Conservation (phyloP, 2,888 invertebrate genomes). For the Luperina nickerlii region DNA sequence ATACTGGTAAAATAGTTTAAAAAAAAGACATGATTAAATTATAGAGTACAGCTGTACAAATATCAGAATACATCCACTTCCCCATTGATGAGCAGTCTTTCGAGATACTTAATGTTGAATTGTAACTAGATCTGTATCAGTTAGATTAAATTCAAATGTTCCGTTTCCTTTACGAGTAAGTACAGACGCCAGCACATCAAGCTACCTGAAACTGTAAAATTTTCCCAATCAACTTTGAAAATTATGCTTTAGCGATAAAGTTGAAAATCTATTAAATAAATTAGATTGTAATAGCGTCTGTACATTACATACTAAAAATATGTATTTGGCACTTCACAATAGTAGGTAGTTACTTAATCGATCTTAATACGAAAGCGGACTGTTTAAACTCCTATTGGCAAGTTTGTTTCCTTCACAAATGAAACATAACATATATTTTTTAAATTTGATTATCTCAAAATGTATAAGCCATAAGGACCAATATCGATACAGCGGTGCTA, state of each 20-base stretch:
- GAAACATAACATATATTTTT: neutral
- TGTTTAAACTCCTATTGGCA: neutral
- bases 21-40: slow-evolving; percentile 33
- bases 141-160: neutral
- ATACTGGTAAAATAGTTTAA: slow-evolving; percentile 16
- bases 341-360: neutral
- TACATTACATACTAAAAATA: neutral
- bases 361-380: neutral
- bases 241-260: no score
- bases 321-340: neutral
- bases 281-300: no score
- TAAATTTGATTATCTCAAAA: neutral
- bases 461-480: neutral
- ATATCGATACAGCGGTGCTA: neutral
- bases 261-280: no score
- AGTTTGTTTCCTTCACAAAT: neutral
- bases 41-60: slow-evolving; percentile 48
- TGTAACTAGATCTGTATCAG: slow-evolving; percentile 11
- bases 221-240: no score
- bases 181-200: no score
- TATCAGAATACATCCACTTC: slow-evolving; percentile 39
- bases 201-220: no score
- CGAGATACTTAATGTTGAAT: slow-evolving; percentile 42
- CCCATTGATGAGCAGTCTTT: slow-evolving; percentile 69
- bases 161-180: neutral